Evolutionary conservation across 1,140 invertebrate genomes (phyloP).

Genomic region (Bombus ignitus): DNA sequence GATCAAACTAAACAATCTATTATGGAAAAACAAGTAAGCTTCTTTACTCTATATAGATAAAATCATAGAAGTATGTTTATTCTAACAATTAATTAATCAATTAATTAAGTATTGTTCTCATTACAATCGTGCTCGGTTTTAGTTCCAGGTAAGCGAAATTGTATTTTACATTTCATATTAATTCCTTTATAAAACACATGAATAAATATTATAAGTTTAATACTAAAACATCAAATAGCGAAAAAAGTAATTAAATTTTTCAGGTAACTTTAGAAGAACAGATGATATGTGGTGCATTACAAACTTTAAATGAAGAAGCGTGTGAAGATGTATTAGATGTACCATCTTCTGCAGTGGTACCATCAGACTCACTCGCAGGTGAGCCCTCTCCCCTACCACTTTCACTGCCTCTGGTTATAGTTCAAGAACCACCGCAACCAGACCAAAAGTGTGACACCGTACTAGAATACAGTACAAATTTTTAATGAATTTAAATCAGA

Average conservation of each 20-base stretch:
- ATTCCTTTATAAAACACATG: background rate
- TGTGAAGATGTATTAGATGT: conserved; percentile 92
- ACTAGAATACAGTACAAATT: conserved; percentile 71
- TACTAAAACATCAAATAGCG: background rate
- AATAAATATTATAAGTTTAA: background rate
- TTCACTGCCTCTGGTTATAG: conserved; percentile 81
- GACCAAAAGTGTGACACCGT: conserved; percentile 79
- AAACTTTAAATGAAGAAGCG: conserved; percentile 95
- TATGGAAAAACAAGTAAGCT: conserved; percentile 89
- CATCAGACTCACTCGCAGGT: conserved; percentile 80
- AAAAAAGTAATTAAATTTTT: conserved; percentile 24
- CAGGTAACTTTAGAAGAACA: conserved; percentile 96
- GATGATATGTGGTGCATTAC: conserved; percentile 95
- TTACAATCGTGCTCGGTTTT: conserved; percentile 58
- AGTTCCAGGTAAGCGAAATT: conserved; percentile 79
- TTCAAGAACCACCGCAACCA: conserved; percentile 78
- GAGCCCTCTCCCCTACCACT: conserved; percentile 78
- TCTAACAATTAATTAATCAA: conserved; percentile 20
- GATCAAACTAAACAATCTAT: conserved; percentile 86
- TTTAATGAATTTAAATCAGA: conserved; percentile 58
- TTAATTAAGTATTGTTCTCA: conserved; percentile 43
- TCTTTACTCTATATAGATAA: background rate
- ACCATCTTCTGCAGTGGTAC: conserved; percentile 72
- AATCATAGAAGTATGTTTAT: background rate
- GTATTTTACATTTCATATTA: background rate